Base-by-base conservation (phyloP, 64 coral and sea anemone genomes). In the Porites australiensis region DNA sequence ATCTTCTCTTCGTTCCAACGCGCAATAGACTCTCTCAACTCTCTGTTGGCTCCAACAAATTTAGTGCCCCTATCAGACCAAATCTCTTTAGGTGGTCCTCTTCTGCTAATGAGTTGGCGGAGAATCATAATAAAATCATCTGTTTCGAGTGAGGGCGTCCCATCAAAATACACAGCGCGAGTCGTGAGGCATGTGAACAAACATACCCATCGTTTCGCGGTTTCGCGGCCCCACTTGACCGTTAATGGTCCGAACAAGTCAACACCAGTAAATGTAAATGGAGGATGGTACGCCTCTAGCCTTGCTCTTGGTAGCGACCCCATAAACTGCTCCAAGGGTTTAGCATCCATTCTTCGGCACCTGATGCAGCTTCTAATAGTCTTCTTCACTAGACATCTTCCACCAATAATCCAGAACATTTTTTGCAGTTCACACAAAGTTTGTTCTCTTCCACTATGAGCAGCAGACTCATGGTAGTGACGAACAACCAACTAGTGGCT, bases 401-500 rank as follows among this genome's bases (percentile, higher is more conserved):
- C 89, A 7, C 74, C 76, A 57, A 96, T 54, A 23, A 96, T 96
- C 89, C 94, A 96, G 49, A 88, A 92, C 68, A 18, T 51, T 79
- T 72, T 81, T 92, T 78, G 49, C 2, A 37, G 81, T 74, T 92
- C 89, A 21, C 79, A 86, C 46, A 92, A 37, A 1, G 94, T 96
- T 89, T 96, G 89, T 43, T 95, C 94, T 82, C 77, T 90, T 81
- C 94, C 94, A 75, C 68, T 22, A 57, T 96, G 94, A 43, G 89
- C 89, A 50, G 67, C 68, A 27, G 19, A 70, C 74, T 91, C 82
- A 44, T 95, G 83, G 47, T 81, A 92, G 70, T 96, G 89, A 13
- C 68, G 77, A 16, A 92, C 46, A 67, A 96, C 92, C 77, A 96
- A 63, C 20, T 68, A n/a, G n/a, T n/a, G 57, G 58, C 95, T 87